phyloP scores from a whole-genome alignment of 2,113 vertebrate genomes.

The Gnathonemus longibarbis region DNA sequence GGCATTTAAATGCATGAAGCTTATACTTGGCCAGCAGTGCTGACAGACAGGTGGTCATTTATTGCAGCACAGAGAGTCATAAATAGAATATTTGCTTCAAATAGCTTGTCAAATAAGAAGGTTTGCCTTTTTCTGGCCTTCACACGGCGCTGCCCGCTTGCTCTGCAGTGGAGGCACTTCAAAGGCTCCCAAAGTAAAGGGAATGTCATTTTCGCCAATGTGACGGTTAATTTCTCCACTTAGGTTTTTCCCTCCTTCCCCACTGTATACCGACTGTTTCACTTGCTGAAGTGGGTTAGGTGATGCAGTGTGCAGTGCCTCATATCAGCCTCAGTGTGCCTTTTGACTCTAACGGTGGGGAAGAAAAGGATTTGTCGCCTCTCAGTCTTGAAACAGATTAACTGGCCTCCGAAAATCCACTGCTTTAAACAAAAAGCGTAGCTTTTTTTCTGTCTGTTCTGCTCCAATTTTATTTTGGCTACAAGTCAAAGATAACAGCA shows the following conservation, averaged over 20 bases:
- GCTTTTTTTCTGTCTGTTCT: slow-evolving; percentile 61
- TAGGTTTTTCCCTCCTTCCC: not conserved
- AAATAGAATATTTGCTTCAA: not conserved
- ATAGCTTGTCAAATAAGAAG: not conserved
- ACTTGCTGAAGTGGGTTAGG: not conserved
- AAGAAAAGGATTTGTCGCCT: slow-evolving; percentile 46
- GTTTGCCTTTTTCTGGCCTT: not conserved
- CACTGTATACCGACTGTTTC: not conserved
- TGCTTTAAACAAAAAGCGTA: slow-evolving; percentile 63
- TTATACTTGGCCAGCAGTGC: not conserved
- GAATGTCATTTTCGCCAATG: slow-evolving; percentile 1
- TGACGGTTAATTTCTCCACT: slow-evolving; percentile 4
- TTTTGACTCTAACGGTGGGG: slow-evolving; percentile 38
- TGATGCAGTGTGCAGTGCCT: slow-evolving; percentile 49
- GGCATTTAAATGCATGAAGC: not conserved
- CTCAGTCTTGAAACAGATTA: slow-evolving; percentile 59
- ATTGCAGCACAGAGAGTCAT: not conserved
- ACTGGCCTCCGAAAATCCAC: slow-evolving; percentile 53
- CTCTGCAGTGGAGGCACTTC: not conserved
- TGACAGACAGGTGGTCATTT: not conserved
- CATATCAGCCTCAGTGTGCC: slow-evolving; percentile 48
- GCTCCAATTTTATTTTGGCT: slow-evolving; percentile 80
- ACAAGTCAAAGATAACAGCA: slow-evolving; percentile 91
- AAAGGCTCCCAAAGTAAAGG: not conserved
- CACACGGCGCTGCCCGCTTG: not conserved